Conservation (phyloP, 1,140 invertebrate species). For the Drosophila gunungcola region DNA sequence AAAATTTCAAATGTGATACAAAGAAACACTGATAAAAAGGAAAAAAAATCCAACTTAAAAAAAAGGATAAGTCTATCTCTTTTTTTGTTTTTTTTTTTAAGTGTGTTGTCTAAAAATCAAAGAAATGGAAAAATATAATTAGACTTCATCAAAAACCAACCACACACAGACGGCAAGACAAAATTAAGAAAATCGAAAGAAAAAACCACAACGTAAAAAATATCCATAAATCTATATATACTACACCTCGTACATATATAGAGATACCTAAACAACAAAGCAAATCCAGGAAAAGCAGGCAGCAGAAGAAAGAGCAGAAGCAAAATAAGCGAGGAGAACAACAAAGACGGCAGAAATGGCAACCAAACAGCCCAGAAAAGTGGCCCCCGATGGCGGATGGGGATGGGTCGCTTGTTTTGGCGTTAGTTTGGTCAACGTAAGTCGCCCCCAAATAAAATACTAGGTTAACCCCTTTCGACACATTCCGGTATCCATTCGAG, state of each 20-base stretch:
- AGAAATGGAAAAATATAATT: conserved; percentile 22
- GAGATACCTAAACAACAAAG: conserved; percentile 44
- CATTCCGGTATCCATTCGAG: neutral
- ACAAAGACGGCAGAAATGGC: conserved; percentile 45
- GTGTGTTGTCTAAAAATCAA: conserved; percentile 18
- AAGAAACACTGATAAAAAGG: conserved; percentile 4
- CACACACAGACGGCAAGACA: neutral
- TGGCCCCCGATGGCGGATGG: conserved; percentile 87
- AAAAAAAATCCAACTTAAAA: conserved; percentile 1
- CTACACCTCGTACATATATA: conserved; percentile 33
- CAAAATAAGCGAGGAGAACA: conserved; percentile 2
- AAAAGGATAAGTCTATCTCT: conserved; percentile 3
- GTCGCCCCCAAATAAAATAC: conserved; percentile 66
- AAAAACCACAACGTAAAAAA: conserved; percentile 34
- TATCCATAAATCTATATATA: conserved; percentile 55
- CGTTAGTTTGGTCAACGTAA: conserved; percentile 91
- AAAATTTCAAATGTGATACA: conserved; percentile 5
- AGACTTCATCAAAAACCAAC: conserved; percentile 8
- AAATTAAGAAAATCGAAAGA: conserved; percentile 20
- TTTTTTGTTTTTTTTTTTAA: conserved; percentile 1
- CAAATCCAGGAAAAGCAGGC: conserved; percentile 35
- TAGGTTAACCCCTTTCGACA: neutral
- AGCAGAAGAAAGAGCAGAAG: conserved; percentile 13
- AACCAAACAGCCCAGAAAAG: conserved; percentile 79
- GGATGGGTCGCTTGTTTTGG: conserved; percentile 93